Evolutionary conservation across 2,797 vertebrate genomes (phyloP), one percentile per base, ranked within the genome.

Genomic region (Emys orbicularis): DNA sequence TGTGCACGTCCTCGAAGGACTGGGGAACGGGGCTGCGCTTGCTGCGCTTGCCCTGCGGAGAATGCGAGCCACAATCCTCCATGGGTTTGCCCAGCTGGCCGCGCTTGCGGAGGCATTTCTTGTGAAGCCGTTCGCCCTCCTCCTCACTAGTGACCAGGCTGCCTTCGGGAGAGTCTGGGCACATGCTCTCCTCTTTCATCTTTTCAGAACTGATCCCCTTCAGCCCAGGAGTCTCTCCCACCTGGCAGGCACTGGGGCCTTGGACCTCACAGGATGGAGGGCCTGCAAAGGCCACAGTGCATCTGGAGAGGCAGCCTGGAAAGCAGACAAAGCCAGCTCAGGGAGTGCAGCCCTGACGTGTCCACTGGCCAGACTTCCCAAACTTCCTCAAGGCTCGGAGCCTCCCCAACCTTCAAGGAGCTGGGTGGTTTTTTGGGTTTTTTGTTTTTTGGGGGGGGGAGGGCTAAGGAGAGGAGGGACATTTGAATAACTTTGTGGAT

Each of bases 171-270:
- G 98, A 99, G n/a, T 98, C 98, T 34, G 98, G 98, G 89, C 97
- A 98, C 80, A 94, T 95, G 95, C 95, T 98, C 93, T 99, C 99
- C 96, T 99, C 99, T 97, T 99, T 98, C 99, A 99, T 99, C 90
- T 74, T 96, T 86, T 61, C 4, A 2, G 79, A 54, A 27, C 68
- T 65, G 16, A 12, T 79, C 84, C 53, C 76, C 44, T 83, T 61
- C 72, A 29, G 61, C 29, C 89, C 56, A 29, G 49, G 84, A 77
- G 80, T 86, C 88, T 85, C 88, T 90, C 80, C 81, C 88, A 76
- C 76, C 91, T 87, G 1, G 34, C n/a, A 4, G 86, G 57, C 1
- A 5, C 81, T 47, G 76, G 86, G 83, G 54, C 61, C 25, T 2
- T 50, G 84, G 87, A 6, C 74, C 76, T 92, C 89, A 86, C 27